These are phyloP conservation scores for Pedetes capensis DNA, from an alignment of 2,113 vertebrate genomes.

Conservation along the genomic window DNA sequence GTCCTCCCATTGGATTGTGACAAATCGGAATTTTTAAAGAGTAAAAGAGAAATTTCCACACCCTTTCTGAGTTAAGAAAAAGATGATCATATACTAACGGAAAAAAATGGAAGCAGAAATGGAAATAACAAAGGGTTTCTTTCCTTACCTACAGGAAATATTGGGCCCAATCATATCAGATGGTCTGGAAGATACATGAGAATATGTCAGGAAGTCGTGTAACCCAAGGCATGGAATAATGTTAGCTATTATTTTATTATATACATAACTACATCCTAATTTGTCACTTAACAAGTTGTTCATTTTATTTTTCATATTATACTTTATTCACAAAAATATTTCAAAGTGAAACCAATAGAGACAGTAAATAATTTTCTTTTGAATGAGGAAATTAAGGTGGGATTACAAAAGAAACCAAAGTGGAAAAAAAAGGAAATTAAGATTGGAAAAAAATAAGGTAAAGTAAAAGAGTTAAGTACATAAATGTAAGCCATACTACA, in stretches of 20 bases:
- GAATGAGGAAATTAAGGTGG: background rate
- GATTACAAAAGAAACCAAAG: background rate
- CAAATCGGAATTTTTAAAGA: background rate
- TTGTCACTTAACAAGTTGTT: background rate
- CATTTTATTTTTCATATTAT: background rate
- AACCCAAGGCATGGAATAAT: background rate
- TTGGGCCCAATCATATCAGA: background rate
- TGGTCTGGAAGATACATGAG: background rate
- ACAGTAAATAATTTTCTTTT: background rate
- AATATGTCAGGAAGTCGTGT: background rate
- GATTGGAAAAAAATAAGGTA: background rate
- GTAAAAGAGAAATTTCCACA: background rate
- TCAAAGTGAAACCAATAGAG: background rate
- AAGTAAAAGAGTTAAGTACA: background rate
- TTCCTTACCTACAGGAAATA: background rate
- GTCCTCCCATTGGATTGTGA: too few relatives aligned
- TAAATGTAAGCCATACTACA: background rate
- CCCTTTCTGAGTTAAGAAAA: constrained; percentile 27
- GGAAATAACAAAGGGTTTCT: background rate
- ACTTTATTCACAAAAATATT: background rate
- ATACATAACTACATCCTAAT: background rate
- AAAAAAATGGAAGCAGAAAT: background rate
- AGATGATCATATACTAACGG: background rate
- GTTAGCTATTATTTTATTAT: background rate
- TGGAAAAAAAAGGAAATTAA: background rate